These are phyloP conservation scores for Cephus rjabovi DNA, from an alignment of 2,888 invertebrate genomes.

Conservation along the genomic window DNA sequence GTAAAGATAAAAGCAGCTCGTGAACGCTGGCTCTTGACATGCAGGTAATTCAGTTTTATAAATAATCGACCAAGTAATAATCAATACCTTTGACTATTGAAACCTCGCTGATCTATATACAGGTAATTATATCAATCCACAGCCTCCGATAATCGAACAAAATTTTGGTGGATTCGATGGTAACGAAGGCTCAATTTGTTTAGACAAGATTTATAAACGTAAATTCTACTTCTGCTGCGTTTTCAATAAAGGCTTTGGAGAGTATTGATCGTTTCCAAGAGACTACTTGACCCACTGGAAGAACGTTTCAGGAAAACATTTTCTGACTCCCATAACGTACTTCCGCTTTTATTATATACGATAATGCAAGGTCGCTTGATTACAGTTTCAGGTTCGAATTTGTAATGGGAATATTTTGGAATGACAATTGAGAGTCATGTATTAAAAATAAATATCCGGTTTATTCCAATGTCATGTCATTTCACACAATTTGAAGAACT, in stretches of 20 bases:
- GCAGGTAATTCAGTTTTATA: background rate
- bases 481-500: slow-evolving; percentile 17
- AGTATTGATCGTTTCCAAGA: no score
- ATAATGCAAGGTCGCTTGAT: no score
- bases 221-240: no score
- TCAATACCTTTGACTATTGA: background rate
- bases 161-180: no score
- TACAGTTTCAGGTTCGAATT: background rate
- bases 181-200: background rate
- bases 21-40: background rate
- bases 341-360: no score
- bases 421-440: background rate
- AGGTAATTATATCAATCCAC: background rate
- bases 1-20: background rate
- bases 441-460: slow-evolving; percentile 45
- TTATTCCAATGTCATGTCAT: slow-evolving; percentile 38
- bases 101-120: background rate
- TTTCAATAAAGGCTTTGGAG: no score
- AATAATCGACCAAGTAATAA: background rate
- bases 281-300: no score
- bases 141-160: background rate
- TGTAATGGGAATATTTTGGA: background rate
- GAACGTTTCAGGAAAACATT: no score
- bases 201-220: background rate
- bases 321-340: no score